Conservation (phyloP, 2,113 vertebrate species). For the Melanerpes formicivorus region DNA sequence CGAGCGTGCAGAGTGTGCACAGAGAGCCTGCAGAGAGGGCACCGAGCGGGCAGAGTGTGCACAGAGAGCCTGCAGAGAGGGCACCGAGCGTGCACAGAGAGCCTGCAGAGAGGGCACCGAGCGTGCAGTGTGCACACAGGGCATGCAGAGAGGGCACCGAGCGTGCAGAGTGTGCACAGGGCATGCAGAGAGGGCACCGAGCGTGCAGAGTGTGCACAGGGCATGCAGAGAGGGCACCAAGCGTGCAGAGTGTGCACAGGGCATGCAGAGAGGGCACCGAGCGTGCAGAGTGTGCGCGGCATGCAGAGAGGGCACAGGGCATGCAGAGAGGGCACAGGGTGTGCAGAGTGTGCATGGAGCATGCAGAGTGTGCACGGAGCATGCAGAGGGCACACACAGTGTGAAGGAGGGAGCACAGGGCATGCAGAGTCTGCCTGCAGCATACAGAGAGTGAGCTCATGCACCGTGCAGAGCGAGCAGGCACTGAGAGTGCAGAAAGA, state of each 20-base stretch:
- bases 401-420: no score
- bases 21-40: no score
- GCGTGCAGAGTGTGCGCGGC: rapidly evolving
- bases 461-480: neutral
- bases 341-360: rapidly evolving
- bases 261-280: no score
- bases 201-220: no score
- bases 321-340: no score
- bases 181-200: no score
- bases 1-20: rapidly evolving
- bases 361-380: neutral
- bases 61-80: neutral
- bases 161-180: rapidly evolving
- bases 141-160: neutral
- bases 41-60: no score
- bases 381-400: no score
- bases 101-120: no score
- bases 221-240: neutral
- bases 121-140: no score
- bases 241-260: rapidly evolving
- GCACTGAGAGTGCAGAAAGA: no score
- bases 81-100: rapidly evolving
- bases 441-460: rapidly evolving
- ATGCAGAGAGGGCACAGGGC: neutral
- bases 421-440: rapidly evolving